phyloP scores from a whole-genome alignment of 2,797 vertebrate species.

The Gobionotothen gibberifrons region DNA sequence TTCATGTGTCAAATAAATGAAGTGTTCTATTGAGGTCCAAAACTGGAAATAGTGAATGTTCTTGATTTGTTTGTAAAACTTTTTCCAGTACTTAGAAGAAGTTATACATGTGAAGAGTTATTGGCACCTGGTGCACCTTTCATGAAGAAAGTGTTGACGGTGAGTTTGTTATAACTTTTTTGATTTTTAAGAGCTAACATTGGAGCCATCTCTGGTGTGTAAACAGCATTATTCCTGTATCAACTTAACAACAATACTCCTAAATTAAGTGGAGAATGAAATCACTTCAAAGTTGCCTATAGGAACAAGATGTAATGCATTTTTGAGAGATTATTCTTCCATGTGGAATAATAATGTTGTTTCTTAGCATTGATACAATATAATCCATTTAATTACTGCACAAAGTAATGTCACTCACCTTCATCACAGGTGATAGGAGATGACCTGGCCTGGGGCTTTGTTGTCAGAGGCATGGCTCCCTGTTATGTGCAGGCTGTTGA shows the following conservation, averaged over 20 bases:
- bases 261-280: not conserved
- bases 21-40: not conserved
- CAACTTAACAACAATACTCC: not conserved
- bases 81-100: constrained; percentile 84
- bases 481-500: constrained; percentile 93
- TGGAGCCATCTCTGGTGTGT: not conserved
- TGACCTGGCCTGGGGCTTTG: constrained; percentile 91
- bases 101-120: constrained; percentile 86
- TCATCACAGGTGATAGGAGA: constrained; percentile 88
- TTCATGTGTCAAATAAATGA: not conserved
- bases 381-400: constrained; percentile 1
- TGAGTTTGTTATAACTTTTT: constrained; percentile 70
- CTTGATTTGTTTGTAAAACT: constrained; percentile 3
- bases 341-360: not conserved
- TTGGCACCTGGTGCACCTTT: constrained; percentile 88
- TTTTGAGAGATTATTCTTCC: not conserved
- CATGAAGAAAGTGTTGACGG: constrained; percentile 87
- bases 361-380: not conserved
- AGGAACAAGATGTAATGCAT: not conserved
- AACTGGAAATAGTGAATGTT: not conserved
- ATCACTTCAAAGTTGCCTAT: not conserved
- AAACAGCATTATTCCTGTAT: constrained; percentile 1
- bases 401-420: constrained; percentile 20
- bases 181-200: not conserved
- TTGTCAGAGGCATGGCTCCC: constrained; percentile 87